Evolutionary conservation across 2,888 invertebrate genomes (phyloP).

Genomic region (Elegia similella): DNA sequence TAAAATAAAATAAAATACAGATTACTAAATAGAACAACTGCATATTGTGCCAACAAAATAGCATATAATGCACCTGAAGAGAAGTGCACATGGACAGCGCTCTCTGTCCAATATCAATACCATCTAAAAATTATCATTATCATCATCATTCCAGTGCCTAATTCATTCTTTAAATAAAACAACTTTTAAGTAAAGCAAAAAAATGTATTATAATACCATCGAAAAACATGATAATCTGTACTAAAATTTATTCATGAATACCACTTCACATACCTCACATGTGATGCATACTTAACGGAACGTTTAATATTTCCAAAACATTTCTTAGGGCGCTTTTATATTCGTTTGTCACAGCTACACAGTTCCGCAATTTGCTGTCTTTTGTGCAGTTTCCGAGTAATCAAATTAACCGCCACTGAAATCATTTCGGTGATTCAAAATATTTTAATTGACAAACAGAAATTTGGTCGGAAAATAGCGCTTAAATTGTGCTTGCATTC

Average conservation of each 20-base stretch:
- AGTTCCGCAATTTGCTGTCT: constrained; percentile 48
- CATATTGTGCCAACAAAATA: too few relatives aligned
- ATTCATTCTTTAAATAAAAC: too few relatives aligned
- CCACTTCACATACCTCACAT: neutral
- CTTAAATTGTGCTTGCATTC: constrained; percentile 74
- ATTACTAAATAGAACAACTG: too few relatives aligned
- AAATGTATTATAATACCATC: too few relatives aligned
- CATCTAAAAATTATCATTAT: too few relatives aligned
- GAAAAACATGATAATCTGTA: too few relatives aligned
- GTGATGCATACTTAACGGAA: neutral
- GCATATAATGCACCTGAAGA: too few relatives aligned
- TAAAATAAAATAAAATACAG: too few relatives aligned
- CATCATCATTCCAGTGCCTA: too few relatives aligned
- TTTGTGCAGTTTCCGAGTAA: constrained; percentile 55
- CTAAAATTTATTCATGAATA: neutral
- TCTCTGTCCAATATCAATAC: too few relatives aligned
- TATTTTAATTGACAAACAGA: constrained; percentile 81
- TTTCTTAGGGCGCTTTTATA: neutral
- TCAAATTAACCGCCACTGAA: constrained; percentile 69
- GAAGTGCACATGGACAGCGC: too few relatives aligned
- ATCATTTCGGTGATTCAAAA: constrained; percentile 75
- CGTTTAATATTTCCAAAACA: neutral
- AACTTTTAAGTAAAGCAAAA: too few relatives aligned
- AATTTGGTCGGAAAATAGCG: constrained; percentile 67
- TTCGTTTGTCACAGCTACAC: constrained; percentile 37